Base-by-base conservation (phyloP, 2,888 invertebrate species). In the Hyalella azteca region DNA sequence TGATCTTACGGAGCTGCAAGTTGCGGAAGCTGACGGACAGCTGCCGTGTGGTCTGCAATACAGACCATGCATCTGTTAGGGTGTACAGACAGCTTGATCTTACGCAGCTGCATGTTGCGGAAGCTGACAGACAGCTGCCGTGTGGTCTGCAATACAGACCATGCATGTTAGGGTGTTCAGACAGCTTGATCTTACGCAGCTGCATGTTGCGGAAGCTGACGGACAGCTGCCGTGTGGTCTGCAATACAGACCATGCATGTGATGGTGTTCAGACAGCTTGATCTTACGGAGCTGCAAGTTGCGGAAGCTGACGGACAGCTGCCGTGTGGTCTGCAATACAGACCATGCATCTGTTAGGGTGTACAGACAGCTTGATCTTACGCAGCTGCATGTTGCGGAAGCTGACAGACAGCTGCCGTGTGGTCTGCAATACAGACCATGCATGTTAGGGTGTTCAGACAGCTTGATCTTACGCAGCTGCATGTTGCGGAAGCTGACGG, bases 251-350 rank as follows among this genome's bases (percentile, higher is more conserved):
- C n/a, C n/a, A n/a, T n/a, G n/a, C n/a, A n/a, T n/a, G n/a, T n/a
- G n/a, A n/a, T n/a, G n/a, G n/a, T n/a, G n/a, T 87, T 98, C 98
- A 0, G 97, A 95, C 49, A 98, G 91, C 86, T 96, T 97, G 80
- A 98, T 98, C 87, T 95, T 95, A 85, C 96, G 95, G 81, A 98
- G 89, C 87, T 96, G 96, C 95, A 96, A 95, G 87, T 95, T 96
- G 80, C 95, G 80, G 80, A 85, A 84, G 66, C 78, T 85, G 32
- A 83, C 83, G 2, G 83, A 82, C 41, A 85, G 78, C 80, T 85
- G 85, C 60, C 85, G 79, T n/a, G 81, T 79, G 45, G 73, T 73
- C 85, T 84, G 81, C 3, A n/a, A n/a, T n/a, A n/a, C n/a, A n/a
- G n/a, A n/a, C n/a, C n/a, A n/a, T n/a, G n/a, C n/a, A n/a, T n/a